Percentiles rank a stretch among this genome's conserved stretches.
Conservation (phyloP, 1,140 invertebrate species). For the Procambarus virginalis region DNA sequence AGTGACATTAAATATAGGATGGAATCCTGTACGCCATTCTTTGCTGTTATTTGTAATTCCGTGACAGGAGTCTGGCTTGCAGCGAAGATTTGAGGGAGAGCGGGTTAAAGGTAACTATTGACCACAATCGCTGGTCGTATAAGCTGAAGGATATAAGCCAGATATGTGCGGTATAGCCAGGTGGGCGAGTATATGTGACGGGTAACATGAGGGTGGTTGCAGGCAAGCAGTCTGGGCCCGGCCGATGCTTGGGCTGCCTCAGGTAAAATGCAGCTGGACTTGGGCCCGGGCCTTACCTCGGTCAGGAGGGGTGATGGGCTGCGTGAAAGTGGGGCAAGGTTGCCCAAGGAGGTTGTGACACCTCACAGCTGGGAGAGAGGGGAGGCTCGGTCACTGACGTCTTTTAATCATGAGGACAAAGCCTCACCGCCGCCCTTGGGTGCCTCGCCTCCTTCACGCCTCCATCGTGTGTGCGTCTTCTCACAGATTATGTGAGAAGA, state of each 20-base stretch:
- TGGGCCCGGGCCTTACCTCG: conserved; percentile 64
- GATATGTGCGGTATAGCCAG: neutral
- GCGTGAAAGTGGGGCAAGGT: conserved; percentile 69
- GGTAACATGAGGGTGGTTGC: neutral
- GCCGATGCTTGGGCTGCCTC: neutral
- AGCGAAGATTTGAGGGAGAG: no score
- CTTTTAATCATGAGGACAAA: conserved; percentile 10
- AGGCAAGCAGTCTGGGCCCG: conserved; percentile 10
- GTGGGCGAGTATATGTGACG: neutral
- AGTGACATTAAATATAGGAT: no score
- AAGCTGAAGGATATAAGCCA: neutral
- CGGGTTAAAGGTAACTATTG: no score
- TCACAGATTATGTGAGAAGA: neutral
- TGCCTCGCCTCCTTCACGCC: conserved; percentile 11
- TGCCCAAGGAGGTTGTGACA: conserved; percentile 67
- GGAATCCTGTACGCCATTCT: no score
- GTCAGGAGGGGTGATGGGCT: conserved; percentile 64
- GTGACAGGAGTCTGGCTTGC: no score
- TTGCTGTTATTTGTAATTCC: no score
- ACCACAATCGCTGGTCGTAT: no score
- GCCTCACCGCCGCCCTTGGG: neutral
- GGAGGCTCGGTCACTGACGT: conserved; percentile 48
- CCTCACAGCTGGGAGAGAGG: conserved; percentile 51
- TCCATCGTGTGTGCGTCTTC: neutral
- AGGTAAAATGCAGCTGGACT: neutral